phyloP scores from a whole-genome alignment of 2,797 vertebrate genomes.

The Enteromius argenteus region DNA sequence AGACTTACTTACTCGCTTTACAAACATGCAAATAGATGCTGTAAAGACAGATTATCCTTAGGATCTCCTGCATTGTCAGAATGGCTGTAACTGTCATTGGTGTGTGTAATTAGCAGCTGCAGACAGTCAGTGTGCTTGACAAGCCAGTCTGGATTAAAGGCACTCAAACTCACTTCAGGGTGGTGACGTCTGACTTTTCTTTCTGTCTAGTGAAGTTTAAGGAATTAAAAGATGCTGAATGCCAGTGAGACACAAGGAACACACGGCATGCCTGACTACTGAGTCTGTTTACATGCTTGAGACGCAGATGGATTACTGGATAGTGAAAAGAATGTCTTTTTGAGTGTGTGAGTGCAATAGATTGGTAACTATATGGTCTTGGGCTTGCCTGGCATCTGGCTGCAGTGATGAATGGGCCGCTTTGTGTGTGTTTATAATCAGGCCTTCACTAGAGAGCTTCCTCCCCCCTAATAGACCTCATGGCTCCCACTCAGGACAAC shows the following conservation, averaged over 20 bases:
- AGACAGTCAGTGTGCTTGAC: too few relatives aligned
- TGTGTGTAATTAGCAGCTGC: background rate
- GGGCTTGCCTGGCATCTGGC: slow-evolving; percentile 45
- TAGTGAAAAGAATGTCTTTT: slow-evolving; percentile 14
- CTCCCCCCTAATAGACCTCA: slow-evolving; percentile 55
- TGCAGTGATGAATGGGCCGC: slow-evolving; percentile 48
- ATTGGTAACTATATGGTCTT: slow-evolving; percentile 40
- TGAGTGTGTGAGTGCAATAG: slow-evolving; percentile 19
- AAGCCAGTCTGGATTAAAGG: background rate
- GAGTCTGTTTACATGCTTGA: background rate
- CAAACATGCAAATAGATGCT: background rate
- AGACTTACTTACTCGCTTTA: background rate
- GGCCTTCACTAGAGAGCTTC: slow-evolving; percentile 55
- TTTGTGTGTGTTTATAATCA: slow-evolving; percentile 57
- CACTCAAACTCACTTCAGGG: background rate
- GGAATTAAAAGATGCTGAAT: background rate
- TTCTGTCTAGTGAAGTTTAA: background rate
- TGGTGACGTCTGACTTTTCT: background rate
- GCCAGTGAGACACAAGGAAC: background rate
- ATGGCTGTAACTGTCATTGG: background rate
- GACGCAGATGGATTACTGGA: background rate
- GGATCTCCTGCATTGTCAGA: background rate
- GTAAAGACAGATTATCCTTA: background rate
- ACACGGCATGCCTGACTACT: background rate
- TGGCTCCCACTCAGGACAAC: slow-evolving; percentile 30